phyloP scores from a whole-genome alignment of 2,797 vertebrate genomes.

The Leptodactylus fallax region DNA sequence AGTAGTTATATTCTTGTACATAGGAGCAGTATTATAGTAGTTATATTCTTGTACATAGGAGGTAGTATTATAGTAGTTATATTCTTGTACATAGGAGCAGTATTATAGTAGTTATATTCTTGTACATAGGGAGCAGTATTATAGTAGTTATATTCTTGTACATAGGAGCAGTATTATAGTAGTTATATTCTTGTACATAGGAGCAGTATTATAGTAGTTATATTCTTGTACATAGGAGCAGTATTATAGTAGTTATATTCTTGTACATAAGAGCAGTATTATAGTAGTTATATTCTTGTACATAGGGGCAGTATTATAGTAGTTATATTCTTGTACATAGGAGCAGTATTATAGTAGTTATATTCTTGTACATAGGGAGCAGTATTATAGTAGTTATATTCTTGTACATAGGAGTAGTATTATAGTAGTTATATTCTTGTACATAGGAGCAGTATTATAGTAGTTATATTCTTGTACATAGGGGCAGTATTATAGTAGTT shows the following conservation, averaged over 20 bases:
- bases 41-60: no score
- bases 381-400: constrained; percentile 1
- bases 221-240: background rate
- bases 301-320: background rate
- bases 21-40: no score
- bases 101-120: no score
- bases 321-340: background rate
- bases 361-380: background rate
- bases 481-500: background rate
- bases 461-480: background rate
- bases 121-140: no score
- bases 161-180: no score
- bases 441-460: background rate
- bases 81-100: no score
- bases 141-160: no score
- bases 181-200: no score
- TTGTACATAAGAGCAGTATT: background rate
- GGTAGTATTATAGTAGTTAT: no score
- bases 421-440: constrained; percentile 4
- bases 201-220: background rate
- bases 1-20: no score
- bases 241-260: background rate
- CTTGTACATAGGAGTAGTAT: background rate
- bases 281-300: constrained; percentile 4
- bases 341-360: background rate